Conservation (phyloP, 2,113 vertebrate species). For the Chlorodrepanis virens region DNA sequence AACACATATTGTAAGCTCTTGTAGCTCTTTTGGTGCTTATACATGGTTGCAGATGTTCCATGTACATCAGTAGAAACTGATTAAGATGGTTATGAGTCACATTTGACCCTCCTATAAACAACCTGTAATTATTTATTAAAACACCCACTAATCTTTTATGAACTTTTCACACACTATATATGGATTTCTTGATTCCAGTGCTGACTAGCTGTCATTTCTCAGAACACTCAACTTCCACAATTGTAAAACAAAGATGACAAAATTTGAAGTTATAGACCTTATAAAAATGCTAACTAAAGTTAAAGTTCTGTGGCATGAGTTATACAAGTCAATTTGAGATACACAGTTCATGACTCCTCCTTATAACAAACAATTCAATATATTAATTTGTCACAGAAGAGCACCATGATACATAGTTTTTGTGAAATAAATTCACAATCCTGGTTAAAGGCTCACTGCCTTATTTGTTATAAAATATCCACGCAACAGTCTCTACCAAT, state of each 20-base stretch:
- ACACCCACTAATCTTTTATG: background rate
- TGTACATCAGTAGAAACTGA: background rate
- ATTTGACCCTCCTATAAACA: background rate
- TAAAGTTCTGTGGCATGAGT: background rate
- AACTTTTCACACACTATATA: background rate
- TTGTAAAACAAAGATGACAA: background rate
- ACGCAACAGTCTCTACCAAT: background rate
- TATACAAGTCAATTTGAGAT: background rate
- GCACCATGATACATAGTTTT: background rate
- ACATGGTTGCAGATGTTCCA: background rate
- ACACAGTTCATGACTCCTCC: background rate
- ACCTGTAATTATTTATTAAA: background rate
- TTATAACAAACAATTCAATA: background rate
- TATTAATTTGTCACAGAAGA: background rate
- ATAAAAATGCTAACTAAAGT: background rate
- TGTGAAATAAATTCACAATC: background rate
- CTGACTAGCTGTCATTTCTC: background rate
- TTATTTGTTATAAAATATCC: background rate
- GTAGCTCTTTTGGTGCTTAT: background rate
- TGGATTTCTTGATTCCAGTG: background rate
- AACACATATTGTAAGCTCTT: background rate
- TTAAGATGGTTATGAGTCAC: background rate
- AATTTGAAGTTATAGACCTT: background rate
- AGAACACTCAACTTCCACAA: background rate
- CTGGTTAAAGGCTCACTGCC: background rate